Percentiles rank a stretch among this genome's conserved stretches.
Evolutionary conservation across 2,888 invertebrate genomes (phyloP).

Genomic region (Tholera decimalis): DNA sequence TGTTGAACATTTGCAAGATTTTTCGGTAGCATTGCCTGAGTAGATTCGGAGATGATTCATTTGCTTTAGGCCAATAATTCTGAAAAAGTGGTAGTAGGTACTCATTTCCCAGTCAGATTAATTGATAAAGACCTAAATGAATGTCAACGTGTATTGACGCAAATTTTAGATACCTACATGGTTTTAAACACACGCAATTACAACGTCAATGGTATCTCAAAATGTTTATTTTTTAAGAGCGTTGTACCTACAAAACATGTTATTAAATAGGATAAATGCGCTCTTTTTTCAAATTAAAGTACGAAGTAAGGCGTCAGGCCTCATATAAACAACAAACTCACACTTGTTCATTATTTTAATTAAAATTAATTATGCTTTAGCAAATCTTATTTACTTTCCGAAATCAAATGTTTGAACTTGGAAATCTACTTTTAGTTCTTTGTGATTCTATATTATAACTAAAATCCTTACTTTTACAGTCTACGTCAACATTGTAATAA

Average conservation of each 20-base stretch:
- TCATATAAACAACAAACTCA: conserved; percentile 7
- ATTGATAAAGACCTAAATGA: neutral
- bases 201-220: conserved; percentile 15
- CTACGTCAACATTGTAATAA: conserved; percentile 20
- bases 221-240: conserved; percentile 24
- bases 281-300: conserved; percentile 3
- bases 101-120: neutral
- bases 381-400: conserved; percentile 14
- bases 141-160: too few relatives aligned
- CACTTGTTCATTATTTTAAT: conserved; percentile 14
- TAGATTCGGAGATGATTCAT: too few relatives aligned
- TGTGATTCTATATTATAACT: conserved; percentile 21
- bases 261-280: conserved; percentile 8
- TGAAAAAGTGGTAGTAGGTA: too few relatives aligned
- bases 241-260: conserved; percentile 5
- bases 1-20: too few relatives aligned
- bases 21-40: too few relatives aligned
- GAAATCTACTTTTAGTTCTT: conserved; percentile 1
- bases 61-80: too few relatives aligned
- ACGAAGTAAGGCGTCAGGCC: conserved; percentile 1
- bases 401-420: conserved; percentile 32
- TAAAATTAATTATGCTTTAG: conserved; percentile 15
- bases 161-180: neutral
- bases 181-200: neutral
- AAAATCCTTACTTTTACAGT: conserved; percentile 18